These are phyloP conservation scores for Stenurella melanura DNA, from an alignment of 2,888 invertebrate species.

Conservation along the genomic window DNA sequence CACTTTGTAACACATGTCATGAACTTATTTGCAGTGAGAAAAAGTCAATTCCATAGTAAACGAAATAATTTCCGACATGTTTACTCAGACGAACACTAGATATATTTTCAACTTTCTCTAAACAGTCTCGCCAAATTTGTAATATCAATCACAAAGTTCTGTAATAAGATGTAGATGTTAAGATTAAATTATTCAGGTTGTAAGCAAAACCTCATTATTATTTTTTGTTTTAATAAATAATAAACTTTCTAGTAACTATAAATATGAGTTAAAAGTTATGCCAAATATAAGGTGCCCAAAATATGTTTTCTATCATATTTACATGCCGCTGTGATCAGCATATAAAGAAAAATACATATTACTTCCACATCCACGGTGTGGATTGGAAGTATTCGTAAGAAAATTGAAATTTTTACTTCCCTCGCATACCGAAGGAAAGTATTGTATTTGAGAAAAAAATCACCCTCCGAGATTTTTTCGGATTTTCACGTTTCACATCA, in stretches of 20 bases:
- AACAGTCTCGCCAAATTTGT: slow-evolving; percentile 26
- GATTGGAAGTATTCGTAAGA: no score
- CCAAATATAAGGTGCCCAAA: no score
- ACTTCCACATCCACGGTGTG: no score
- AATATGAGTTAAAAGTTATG: neutral
- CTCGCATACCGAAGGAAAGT: no score
- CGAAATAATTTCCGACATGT: slow-evolving; percentile 21
- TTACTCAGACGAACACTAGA: slow-evolving; percentile 8
- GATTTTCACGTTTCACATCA: no score
- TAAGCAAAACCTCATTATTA: slow-evolving; percentile 1
- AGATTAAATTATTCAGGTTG: neutral
- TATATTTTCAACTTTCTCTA: slow-evolving; percentile 16
- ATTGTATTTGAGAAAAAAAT: no score
- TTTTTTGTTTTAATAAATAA: neutral
- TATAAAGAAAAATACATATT: no score
- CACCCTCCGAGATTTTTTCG: no score
- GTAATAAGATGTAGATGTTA: neutral
- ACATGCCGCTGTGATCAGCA: no score
- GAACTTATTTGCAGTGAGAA: neutral
- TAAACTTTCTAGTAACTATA: neutral
- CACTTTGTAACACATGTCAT: neutral
- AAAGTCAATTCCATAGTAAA: slow-evolving; percentile 13
- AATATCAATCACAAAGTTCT: slow-evolving; percentile 5
- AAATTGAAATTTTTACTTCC: no score
- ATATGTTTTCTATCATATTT: no score